Evolutionary conservation across 2,888 invertebrate genomes (phyloP).

Genomic region (Drosophila borborema): DNA sequence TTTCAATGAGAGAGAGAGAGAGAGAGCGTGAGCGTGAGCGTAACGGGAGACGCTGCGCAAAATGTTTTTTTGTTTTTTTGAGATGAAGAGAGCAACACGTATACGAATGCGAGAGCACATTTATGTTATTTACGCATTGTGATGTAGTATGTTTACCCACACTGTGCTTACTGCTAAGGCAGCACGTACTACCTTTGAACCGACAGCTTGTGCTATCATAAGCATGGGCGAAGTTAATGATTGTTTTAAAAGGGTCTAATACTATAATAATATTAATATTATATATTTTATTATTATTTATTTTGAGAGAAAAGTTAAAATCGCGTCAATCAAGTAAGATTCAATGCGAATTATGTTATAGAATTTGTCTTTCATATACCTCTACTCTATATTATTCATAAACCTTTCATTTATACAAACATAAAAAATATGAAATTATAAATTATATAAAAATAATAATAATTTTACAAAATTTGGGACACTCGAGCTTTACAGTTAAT

Average conservation of each 20-base stretch:
- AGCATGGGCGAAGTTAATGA: conserved; percentile 57
- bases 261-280: not conserved
- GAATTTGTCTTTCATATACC: too few relatives aligned
- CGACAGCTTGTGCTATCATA: conserved; percentile 46
- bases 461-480: too few relatives aligned
- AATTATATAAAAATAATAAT: too few relatives aligned
- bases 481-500: too few relatives aligned
- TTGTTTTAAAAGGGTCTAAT: conserved; percentile 25
- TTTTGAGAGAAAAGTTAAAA: too few relatives aligned
- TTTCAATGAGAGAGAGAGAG: conserved; percentile 28
- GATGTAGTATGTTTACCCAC: conserved; percentile 52
- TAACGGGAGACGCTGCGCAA: conserved; percentile 37
- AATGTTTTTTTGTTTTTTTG: not conserved
- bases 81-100: conserved; percentile 9
- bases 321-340: not conserved
- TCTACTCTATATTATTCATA: too few relatives aligned
- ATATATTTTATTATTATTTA: not conserved
- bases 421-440: too few relatives aligned
- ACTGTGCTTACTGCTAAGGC: conserved; percentile 24
- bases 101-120: conserved; percentile 24
- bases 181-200: conserved; percentile 57
- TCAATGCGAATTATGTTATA: not conserved
- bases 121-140: conserved; percentile 68
- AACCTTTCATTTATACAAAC: too few relatives aligned
- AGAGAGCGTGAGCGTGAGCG: conserved; percentile 19